These are phyloP conservation scores for Oxytorus armatus DNA, from an alignment of 2,888 invertebrate genomes.

Conservation along the genomic window DNA sequence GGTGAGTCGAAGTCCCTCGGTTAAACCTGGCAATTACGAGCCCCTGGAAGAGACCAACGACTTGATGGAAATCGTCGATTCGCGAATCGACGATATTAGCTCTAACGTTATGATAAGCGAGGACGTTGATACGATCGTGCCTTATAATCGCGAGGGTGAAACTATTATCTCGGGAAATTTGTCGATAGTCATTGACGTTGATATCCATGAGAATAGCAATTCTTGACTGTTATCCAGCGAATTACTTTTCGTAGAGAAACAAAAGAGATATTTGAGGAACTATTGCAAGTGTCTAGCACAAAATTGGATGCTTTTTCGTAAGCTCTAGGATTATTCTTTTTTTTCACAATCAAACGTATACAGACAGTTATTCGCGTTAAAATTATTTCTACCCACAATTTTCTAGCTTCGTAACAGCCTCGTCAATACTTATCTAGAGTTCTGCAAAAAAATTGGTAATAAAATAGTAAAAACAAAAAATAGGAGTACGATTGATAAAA, in stretches of 20 bases:
- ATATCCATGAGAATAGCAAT: conserved; percentile 75
- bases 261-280: background rate
- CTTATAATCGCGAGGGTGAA: conserved; percentile 36
- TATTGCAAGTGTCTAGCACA: conserved; percentile 20
- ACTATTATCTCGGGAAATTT: conserved; percentile 62
- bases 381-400: background rate
- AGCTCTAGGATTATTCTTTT: background rate
- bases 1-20: conserved; percentile 76
- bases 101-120: conserved; percentile 61
- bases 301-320: background rate
- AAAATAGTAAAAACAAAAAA: too few relatives aligned
- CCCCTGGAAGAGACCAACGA: conserved; percentile 78
- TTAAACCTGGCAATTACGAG: conserved; percentile 79
- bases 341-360: background rate
- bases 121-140: conserved; percentile 58
- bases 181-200: conserved; percentile 78
- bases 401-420: too few relatives aligned
- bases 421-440: too few relatives aligned
- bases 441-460: too few relatives aligned
- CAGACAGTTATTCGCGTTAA: background rate
- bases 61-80: conserved; percentile 67
- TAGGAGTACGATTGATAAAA: too few relatives aligned
- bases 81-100: conserved; percentile 55
- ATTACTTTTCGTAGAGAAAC: background rate
- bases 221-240: conserved; percentile 35